Evolutionary conservation across 2,888 invertebrate genomes (phyloP), one percentile per base, ranked within the genome.

Genomic region (Chrysomela aeneicollis): DNA sequence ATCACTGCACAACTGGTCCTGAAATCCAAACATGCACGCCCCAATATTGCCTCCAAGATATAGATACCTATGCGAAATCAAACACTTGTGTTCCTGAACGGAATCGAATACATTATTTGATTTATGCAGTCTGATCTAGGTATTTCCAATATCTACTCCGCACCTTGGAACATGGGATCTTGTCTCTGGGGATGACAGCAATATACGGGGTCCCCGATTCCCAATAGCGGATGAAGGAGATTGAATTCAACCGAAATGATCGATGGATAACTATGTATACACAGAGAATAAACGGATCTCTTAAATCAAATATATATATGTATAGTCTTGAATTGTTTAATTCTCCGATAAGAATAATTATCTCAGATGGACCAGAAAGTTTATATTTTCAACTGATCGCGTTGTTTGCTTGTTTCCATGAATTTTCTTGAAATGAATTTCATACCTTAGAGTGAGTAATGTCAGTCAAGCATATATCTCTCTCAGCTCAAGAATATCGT

Each of bases 51-150:
- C 54, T 51, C 37, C 46, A 17, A 50, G 42, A 58, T 49, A 52
- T 50, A n/a, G n/a, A 52, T 30, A 10, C 58, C 58, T 37, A 47
- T 59, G 49, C 54, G 15, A 32, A 35, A 52, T 63, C 63, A 58
- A 62, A 63, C 66, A 63, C 54, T 68, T 63, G 68, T 59, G 65
- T 66, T 66, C 66, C 61, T 46, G 54, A 61, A 63, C 63, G 50
- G 68, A 68, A 61, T 63, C 60, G 68, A 68, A 68, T 68, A 65
- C 63, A 61, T 68, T 65, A 68, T 51, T 63, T 64, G 68, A 65
- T 68, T 68, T 65, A 68, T 63, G 59, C 58, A 50, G 32, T 32
- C 64, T 51, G 59, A 55, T 64, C 57, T 61, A 15, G 42, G 15
- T 42, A 15, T 42, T 53, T 63, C 64, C 68, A 68, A 68, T 68